Evolutionary conservation across 2,797 vertebrate genomes (phyloP).

Genomic region (Hylomyscus alleni): DNA sequence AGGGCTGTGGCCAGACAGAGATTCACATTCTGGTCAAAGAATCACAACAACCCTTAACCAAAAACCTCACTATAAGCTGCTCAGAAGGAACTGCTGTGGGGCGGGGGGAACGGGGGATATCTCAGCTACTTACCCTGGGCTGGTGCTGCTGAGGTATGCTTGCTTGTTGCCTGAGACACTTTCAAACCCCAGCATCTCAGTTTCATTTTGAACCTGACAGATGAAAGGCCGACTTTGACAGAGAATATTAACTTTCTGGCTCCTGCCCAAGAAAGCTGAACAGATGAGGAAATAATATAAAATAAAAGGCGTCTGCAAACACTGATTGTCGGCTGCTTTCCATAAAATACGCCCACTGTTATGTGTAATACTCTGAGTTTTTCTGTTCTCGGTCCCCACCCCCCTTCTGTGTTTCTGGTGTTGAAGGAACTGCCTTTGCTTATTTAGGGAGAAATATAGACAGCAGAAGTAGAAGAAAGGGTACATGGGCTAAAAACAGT

Average conservation of each 20-base stretch:
- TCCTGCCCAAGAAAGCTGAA: conserved; percentile 73
- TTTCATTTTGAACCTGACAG: conserved; percentile 86
- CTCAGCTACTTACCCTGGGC: neutral
- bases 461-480: conserved; percentile 47
- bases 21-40: neutral
- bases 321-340: conserved; percentile 73
- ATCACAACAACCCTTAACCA: neutral
- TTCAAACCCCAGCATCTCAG: conserved; percentile 73
- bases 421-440: conserved; percentile 72
- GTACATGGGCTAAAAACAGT: conserved; percentile 28
- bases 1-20: neutral
- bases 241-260: conserved; percentile 85
- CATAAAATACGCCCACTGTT: conserved; percentile 79
- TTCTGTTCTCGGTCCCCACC: conserved; percentile 58
- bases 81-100: neutral
- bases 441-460: conserved; percentile 52
- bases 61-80: neutral
- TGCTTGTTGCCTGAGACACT: conserved; percentile 74
- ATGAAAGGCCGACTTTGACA: conserved; percentile 83
- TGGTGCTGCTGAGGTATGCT: conserved; percentile 57
- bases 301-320: conserved; percentile 78
- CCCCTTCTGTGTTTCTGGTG: conserved; percentile 65
- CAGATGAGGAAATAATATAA: conserved; percentile 82
- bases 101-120: neutral
- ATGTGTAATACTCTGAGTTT: conserved; percentile 65